Base-by-base conservation (phyloP, 2,888 invertebrate genomes). In the Pemphredon lugubris region DNA sequence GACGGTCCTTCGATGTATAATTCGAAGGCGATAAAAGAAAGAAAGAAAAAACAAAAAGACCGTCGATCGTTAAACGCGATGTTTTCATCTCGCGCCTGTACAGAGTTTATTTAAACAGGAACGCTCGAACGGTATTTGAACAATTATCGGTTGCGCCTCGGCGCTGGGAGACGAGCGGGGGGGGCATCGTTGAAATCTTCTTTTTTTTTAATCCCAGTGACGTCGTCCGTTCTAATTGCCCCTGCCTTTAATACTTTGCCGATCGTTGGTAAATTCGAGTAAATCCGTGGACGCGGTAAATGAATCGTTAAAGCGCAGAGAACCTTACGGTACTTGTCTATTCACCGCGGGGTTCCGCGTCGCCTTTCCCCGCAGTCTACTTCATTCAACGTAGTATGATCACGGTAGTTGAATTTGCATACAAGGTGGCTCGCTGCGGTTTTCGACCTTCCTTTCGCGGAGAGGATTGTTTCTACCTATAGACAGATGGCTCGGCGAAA, bases 391-490 rank as follows among this genome's bases (percentile, higher is more conserved):
- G 23, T 2, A 5, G 21, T 42, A 61, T 50, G 64, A 61, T 53
- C 48, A 54, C 51, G 50, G 42, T 44, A 45, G 67, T 78, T 55
- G 47, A 67, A 77, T 77, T 77, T 78, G 75, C 77, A 77, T 78
- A 75, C 51, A 78, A 77, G 78, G 67, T 68, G 72, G 60, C 58
- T 53, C 60, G 53, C 42, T 23, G 60, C 48, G 57, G 51, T 75
- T 72, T 68, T 55, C 67, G 23, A 48, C 54, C 65, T 77, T 61
- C 68, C 58, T 68, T 65, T 61, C 30, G 55, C 44, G 20, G 13
- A 65, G 42, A 40, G 54, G 44, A 67, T 68, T 61, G 59, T 73
- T 60, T 58, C 47, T 47, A 21, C 63, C 21, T 51, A 39, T 30
- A 34, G 54, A 34, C 34, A 26, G 54, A 48, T 48, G 64, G 53